Evolutionary conservation across 37 sponge, comb jelly and placozoan species (phyloP).

Genomic region (Agelas oroides): DNA sequence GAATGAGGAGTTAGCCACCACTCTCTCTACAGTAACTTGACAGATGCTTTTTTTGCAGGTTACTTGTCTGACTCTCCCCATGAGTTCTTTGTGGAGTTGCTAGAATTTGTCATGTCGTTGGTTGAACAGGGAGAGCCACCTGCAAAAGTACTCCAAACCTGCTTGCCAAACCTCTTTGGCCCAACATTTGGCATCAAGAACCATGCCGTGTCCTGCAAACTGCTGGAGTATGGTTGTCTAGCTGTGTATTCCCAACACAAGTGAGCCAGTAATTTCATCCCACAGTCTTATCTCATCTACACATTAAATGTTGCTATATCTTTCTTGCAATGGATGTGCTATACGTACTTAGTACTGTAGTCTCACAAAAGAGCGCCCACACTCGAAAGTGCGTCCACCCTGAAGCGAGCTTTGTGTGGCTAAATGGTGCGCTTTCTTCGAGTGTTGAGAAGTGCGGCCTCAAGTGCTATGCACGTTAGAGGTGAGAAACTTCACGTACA

Average conservation of each 20-base stretch:
- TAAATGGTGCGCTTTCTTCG: too few species aligned
- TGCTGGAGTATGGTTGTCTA: constrained; percentile 75
- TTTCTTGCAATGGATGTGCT: not conserved
- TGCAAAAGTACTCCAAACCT: constrained; percentile 21
- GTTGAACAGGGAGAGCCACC: constrained; percentile 63
- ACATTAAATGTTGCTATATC: not conserved
- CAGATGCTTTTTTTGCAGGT: constrained; percentile 16
- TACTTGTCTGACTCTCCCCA: constrained; percentile 66
- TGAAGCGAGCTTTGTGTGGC: too few species aligned
- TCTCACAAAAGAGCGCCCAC: too few species aligned
- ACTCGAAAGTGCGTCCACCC: too few species aligned
- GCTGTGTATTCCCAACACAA: constrained; percentile 61
- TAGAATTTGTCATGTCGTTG: constrained; percentile 54
- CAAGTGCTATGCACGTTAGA: too few species aligned
- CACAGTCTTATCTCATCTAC: too few species aligned
- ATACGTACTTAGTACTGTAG: not conserved
- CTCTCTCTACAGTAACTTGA: too few species aligned
- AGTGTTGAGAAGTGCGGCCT: too few species aligned
- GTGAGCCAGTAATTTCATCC: constrained; percentile 16
- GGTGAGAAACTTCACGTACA: too few species aligned
- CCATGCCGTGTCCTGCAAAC: constrained; percentile 51
- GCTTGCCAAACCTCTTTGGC: constrained; percentile 83
- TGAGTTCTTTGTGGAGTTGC: constrained; percentile 50
- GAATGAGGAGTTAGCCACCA: too few species aligned
- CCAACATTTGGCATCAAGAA: constrained; percentile 71